Evolutionary conservation across 2,797 vertebrate species (phyloP).

Genomic region (Gymnodraco acuticeps): DNA sequence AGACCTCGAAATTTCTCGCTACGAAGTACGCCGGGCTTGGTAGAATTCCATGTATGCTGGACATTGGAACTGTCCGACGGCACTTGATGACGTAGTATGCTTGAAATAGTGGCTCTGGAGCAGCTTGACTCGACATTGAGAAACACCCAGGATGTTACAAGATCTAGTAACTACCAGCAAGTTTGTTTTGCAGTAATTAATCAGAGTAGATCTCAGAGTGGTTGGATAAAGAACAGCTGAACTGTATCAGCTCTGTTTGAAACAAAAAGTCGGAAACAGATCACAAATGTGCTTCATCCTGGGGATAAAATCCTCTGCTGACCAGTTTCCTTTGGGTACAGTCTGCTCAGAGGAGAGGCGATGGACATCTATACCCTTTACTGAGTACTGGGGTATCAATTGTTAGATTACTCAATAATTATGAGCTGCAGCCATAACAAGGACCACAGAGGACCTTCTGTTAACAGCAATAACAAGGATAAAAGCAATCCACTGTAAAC

Average conservation of each 20-base stretch:
- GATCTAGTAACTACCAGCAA: background rate
- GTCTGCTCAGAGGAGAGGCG: background rate
- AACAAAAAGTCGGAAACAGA: background rate
- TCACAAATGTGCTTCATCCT: background rate
- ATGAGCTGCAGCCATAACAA: background rate
- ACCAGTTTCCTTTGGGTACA: background rate
- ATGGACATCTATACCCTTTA: background rate
- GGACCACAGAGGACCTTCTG: background rate
- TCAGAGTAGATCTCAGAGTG: background rate
- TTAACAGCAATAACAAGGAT: slow-evolving; percentile 9
- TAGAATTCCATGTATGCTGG: too few species aligned
- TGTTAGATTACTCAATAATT: background rate
- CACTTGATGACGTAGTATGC: too few species aligned
- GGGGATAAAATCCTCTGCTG: background rate
- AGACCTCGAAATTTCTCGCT: too few species aligned
- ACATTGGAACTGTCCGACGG: too few species aligned
- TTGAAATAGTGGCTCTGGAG: too few species aligned
- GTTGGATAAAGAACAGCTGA: background rate
- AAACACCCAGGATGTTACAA: background rate
- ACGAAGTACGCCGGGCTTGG: too few species aligned
- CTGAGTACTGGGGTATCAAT: background rate
- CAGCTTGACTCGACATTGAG: too few species aligned
- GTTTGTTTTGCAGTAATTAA: background rate
- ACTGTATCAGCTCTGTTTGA: background rate
- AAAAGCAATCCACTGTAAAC: slow-evolving; percentile 6